Conservation (phyloP, 2,797 vertebrate genomes). For the Bradypodion pumilum region DNA sequence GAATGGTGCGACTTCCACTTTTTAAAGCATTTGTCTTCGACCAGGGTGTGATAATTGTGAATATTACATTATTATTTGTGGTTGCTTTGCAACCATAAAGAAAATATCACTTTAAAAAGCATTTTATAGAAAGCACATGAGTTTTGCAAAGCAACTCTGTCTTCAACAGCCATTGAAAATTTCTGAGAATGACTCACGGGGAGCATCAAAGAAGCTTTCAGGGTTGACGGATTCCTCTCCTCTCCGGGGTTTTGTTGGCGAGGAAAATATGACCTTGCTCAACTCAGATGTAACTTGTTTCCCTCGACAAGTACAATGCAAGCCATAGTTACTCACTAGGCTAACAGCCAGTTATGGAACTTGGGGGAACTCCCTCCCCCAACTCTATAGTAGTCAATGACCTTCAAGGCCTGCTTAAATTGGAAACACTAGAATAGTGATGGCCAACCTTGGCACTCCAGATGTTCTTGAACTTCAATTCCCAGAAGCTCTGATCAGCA, state of each 20-base stretch:
- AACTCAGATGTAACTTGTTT: background rate
- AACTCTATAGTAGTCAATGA: background rate
- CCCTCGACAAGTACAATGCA: background rate
- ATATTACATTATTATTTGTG: background rate
- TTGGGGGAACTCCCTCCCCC: no score
- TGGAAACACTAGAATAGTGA: no score
- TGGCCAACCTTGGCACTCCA: no score
- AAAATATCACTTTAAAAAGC: background rate
- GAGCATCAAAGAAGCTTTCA: background rate
- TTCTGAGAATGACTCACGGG: background rate
- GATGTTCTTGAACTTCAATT: no score
- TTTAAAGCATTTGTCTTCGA: background rate
- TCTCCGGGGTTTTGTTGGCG: constrained; percentile 8
- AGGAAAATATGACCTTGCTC: background rate
- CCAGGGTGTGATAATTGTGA: background rate
- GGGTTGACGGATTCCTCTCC: background rate
- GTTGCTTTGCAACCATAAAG: background rate
- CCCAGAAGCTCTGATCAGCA: no score
- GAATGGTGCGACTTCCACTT: background rate
- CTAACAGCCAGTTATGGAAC: background rate
- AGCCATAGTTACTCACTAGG: background rate
- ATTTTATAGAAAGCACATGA: background rate
- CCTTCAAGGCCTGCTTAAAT: no score
- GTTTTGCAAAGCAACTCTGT: background rate
- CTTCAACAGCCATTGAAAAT: background rate